Conservation (phyloP, 1,140 invertebrate genomes). For the Drosophila tsacasi region DNA sequence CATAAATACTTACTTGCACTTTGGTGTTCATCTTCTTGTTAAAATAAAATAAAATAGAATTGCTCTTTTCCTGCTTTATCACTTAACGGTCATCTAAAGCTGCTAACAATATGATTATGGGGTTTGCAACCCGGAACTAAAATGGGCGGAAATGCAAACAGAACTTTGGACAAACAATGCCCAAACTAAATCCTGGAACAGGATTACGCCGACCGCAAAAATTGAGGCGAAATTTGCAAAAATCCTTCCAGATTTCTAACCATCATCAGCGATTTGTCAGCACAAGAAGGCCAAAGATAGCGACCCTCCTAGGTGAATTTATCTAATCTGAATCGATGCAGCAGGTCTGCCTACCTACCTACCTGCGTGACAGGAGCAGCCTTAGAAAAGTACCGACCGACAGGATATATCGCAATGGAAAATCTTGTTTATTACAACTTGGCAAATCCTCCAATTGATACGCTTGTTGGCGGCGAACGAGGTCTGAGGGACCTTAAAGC, state of each 20-base stretch:
- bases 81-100: slow-evolving; percentile 63
- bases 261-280: slow-evolving; percentile 72
- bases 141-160: slow-evolving; percentile 79
- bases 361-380: slow-evolving; percentile 29
- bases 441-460: slow-evolving; percentile 80
- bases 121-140: slow-evolving; percentile 66
- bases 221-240: slow-evolving; percentile 70
- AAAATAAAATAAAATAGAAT: not conserved
- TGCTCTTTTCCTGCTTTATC: slow-evolving; percentile 38
- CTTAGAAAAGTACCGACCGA: slow-evolving; percentile 63
- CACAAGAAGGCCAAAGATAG: slow-evolving; percentile 37
- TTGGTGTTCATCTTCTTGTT: not conserved
- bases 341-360: slow-evolving; percentile 17
- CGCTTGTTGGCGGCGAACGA: slow-evolving; percentile 17
- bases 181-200: slow-evolving; percentile 18
- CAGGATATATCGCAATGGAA: slow-evolving; percentile 73
- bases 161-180: slow-evolving; percentile 34
- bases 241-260: slow-evolving; percentile 37
- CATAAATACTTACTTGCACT: not conserved
- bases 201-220: slow-evolving; percentile 69
- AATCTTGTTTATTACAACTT: slow-evolving; percentile 84
- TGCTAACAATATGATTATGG: slow-evolving; percentile 79
- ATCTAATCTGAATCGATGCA: slow-evolving; percentile 71
- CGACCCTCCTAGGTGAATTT: slow-evolving; percentile 6
- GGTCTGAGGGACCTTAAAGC: slow-evolving; percentile 11